Percentiles rank a stretch among this genome's conserved stretches.
Evolutionary conservation across 1,140 invertebrate genomes (phyloP).

Genomic region (Glossosoma conforme): DNA sequence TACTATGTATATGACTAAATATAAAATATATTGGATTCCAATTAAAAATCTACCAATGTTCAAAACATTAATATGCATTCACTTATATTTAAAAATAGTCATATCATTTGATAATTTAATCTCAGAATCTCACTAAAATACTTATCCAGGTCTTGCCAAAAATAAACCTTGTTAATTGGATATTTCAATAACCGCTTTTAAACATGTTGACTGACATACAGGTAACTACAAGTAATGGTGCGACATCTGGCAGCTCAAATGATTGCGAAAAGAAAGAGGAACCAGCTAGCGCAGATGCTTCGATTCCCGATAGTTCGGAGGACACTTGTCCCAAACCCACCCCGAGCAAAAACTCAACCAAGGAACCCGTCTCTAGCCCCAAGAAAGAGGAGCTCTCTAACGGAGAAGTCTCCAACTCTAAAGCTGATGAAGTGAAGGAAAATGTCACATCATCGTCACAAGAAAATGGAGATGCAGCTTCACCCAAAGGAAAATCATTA

Average conservation of each 20-base stretch:
- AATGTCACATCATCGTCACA: conserved; percentile 39
- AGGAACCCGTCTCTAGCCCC: conserved; percentile 38
- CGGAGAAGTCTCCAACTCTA: conserved; percentile 49
- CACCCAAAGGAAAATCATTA: conserved; percentile 28
- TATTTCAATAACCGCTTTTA: too few species aligned
- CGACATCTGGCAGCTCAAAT: conserved; percentile 6
- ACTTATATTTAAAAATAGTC: too few species aligned
- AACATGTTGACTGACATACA: too few species aligned
- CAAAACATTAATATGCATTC: too few species aligned
- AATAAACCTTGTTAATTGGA: too few species aligned
- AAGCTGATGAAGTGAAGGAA: conserved; percentile 38
- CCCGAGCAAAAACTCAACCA: conserved; percentile 40
- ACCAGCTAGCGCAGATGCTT: conserved; percentile 33
- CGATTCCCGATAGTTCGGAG: conserved; percentile 56
- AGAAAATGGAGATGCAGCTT: conserved; percentile 49
- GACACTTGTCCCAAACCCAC: conserved; percentile 51
- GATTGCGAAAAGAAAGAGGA: conserved; percentile 34
- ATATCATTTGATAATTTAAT: too few species aligned
- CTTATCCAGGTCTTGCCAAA: too few species aligned
- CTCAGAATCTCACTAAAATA: too few species aligned
- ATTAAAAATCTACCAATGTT: too few species aligned
- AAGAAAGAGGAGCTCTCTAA: conserved; percentile 36
- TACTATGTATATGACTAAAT: too few species aligned
- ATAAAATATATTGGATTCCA: too few species aligned
- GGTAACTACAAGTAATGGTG: too few species aligned